Conservation (phyloP, 2,888 invertebrate genomes). For the Cecidostiba fungosa region DNA sequence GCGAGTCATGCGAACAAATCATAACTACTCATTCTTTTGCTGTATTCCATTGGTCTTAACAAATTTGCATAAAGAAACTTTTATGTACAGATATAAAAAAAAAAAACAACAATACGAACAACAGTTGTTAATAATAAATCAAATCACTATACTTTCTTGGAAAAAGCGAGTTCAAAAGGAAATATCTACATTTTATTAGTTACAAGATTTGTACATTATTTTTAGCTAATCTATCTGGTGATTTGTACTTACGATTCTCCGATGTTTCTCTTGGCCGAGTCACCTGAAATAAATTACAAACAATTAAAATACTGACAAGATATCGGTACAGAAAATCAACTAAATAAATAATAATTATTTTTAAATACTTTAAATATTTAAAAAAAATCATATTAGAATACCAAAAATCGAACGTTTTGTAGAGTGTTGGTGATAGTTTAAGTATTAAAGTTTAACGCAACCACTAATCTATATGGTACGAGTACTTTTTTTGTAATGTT, state of each 20-base stretch:
- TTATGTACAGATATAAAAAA: constrained; percentile 22
- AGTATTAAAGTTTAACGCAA: too few species aligned
- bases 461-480: too few species aligned
- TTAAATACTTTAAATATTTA: neutral
- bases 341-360: neutral
- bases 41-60: neutral
- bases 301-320: constrained; percentile 18
- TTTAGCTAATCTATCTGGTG: constrained; percentile 1
- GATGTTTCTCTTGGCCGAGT: constrained; percentile 73
- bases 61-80: neutral
- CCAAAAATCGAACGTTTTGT: too few species aligned
- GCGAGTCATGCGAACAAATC: constrained; percentile 69
- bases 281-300: constrained; percentile 73
- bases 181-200: constrained; percentile 60
- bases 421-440: too few species aligned
- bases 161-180: constrained; percentile 44
- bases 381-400: neutral
- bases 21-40: constrained; percentile 39
- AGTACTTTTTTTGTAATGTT: too few species aligned
- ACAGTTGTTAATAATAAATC: constrained; percentile 50
- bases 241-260: constrained; percentile 78
- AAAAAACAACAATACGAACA: constrained; percentile 28
- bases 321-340: neutral
- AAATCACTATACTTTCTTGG: constrained; percentile 35
- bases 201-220: constrained; percentile 25